Percentiles rank a stretch among this genome's conserved stretches.
Conservation (phyloP, 1,140 invertebrate genomes). For the Cyclina sinensis region DNA sequence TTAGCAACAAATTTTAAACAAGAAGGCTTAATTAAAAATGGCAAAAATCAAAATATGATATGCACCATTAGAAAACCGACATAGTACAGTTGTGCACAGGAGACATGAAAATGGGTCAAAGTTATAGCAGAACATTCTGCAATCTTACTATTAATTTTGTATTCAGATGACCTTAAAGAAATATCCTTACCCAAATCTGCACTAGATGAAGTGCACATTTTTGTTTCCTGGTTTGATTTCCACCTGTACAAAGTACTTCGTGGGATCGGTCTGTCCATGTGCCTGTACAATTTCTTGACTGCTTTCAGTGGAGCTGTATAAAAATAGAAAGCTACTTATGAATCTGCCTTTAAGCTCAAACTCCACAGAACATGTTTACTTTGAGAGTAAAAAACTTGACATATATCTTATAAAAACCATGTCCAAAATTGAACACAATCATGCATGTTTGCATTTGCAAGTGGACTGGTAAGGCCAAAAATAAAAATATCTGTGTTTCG, state of each 20-base stretch:
- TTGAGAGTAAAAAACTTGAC: background rate
- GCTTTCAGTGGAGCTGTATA: slow-evolving; percentile 12
- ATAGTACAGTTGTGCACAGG: slow-evolving; percentile 11
- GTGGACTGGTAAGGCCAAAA: slow-evolving; percentile 18
- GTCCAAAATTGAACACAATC: slow-evolving; percentile 26
- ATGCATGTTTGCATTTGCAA: background rate
- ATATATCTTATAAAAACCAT: background rate
- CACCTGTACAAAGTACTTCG: slow-evolving; percentile 22
- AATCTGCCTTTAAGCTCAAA: slow-evolving; percentile 27
- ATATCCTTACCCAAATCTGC: slow-evolving; percentile 26
- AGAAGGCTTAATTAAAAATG: slow-evolving; percentile 16
- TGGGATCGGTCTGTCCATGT: slow-evolving; percentile 14
- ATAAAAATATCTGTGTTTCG: no score
- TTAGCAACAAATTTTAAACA: slow-evolving; percentile 20
- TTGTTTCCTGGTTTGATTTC: slow-evolving; percentile 29
- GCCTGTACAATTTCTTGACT: slow-evolving; percentile 20
- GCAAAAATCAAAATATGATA: slow-evolving; percentile 21
- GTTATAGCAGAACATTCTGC: background rate
- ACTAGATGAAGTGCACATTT: slow-evolving; percentile 10
- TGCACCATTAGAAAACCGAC: slow-evolving; percentile 16
- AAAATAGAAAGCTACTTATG: slow-evolving; percentile 7
- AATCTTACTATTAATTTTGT: slow-evolving; percentile 22
- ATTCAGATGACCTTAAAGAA: slow-evolving; percentile 15
- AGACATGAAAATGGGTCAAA: slow-evolving; percentile 12
- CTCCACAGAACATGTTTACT: slow-evolving; percentile 16